phyloP scores from a whole-genome alignment of 2,888 invertebrate genomes.

The Barypeithes pellucidus region DNA sequence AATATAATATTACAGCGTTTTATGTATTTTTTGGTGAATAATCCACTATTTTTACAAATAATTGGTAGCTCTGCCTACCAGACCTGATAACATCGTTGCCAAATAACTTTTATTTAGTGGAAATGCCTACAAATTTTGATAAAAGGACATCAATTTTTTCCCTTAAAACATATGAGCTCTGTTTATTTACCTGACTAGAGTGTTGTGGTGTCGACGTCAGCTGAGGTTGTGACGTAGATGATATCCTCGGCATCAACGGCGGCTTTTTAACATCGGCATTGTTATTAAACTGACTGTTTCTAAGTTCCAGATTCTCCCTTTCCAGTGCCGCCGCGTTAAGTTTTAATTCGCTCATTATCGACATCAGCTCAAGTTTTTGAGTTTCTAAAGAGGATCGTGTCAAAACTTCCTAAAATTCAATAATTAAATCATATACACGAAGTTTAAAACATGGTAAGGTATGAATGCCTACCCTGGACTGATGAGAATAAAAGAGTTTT shows the following conservation, averaged over 20 bases:
- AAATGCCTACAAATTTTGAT: too few species aligned
- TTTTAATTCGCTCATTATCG: slow-evolving; percentile 93
- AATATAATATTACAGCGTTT: too few species aligned
- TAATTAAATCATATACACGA: not conserved
- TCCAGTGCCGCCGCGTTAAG: slow-evolving; percentile 89
- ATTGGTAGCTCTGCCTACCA: too few species aligned
- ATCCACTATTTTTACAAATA: too few species aligned
- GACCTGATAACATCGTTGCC: too few species aligned
- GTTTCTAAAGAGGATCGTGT: slow-evolving; percentile 93
- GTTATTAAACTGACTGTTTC: slow-evolving; percentile 70
- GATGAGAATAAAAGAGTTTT: too few species aligned
- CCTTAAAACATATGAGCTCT: too few species aligned
- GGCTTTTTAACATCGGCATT: slow-evolving; percentile 64
- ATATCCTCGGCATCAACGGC: slow-evolving; percentile 65
- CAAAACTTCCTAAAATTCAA: slow-evolving; percentile 81
- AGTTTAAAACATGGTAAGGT: too few species aligned
- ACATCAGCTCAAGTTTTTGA: slow-evolving; percentile 94
- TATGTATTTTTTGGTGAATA: too few species aligned
- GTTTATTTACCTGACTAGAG: slow-evolving; percentile 64
- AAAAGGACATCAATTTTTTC: too few species aligned
- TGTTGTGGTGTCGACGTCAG: slow-evolving; percentile 69
- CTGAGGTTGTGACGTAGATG: slow-evolving; percentile 68
- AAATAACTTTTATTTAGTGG: too few species aligned
- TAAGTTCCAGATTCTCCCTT: slow-evolving; percentile 88
- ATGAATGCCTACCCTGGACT: too few species aligned